Evolutionary conservation across 2,113 vertebrate species (phyloP).

Genomic region (Tachysurus fulvidraco): DNA sequence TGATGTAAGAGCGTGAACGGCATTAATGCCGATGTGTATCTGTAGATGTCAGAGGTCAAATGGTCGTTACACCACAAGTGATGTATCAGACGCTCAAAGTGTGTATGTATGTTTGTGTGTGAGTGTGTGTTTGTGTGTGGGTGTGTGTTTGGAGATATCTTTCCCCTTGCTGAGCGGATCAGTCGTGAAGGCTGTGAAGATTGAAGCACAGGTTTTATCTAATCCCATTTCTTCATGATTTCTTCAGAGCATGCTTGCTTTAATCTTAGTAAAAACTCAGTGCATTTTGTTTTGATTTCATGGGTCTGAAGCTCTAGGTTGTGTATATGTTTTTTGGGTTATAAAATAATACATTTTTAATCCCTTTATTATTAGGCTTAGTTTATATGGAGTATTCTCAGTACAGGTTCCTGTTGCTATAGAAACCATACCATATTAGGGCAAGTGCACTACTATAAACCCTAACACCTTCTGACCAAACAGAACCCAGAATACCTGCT

Average conservation of each 20-base stretch:
- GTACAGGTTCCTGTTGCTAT: not conserved
- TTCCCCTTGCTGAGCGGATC: conserved; percentile 30
- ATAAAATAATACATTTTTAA: too few species aligned
- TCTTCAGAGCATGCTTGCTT: not conserved
- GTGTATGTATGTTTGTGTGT: not conserved
- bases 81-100: not conserved
- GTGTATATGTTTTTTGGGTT: not conserved
- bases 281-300: not conserved
- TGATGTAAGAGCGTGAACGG: rapidly evolving
- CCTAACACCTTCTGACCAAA: not conserved
- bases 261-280: not conserved
- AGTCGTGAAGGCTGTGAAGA: conserved; percentile 17
- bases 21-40: not conserved
- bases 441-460: not conserved
- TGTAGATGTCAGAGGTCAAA: not conserved
- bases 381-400: not conserved
- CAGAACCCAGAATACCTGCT: not conserved
- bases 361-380: not conserved
- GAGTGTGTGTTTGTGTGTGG: conserved; percentile 11
- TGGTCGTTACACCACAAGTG: not conserved
- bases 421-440: not conserved
- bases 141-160: conserved; percentile 14
- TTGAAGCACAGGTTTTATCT: conserved; percentile 21
- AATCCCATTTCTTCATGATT: not conserved
- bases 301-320: not conserved